Conservation (phyloP, 2,888 invertebrate genomes). For the Ellobium chinense region DNA sequence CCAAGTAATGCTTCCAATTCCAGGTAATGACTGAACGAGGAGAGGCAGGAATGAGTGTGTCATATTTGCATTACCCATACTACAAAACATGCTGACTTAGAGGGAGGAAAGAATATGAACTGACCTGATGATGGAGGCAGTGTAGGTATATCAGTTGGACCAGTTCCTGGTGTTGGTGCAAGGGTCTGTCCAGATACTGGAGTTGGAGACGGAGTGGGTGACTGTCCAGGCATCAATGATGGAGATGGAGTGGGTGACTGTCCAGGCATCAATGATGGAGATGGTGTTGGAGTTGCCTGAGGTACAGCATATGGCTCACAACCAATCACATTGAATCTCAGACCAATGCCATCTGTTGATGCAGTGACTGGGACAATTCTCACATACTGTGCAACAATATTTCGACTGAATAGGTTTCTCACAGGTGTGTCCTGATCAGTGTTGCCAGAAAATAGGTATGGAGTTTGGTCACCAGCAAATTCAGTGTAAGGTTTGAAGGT, state of each 20-base stretch:
- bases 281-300: conserved; percentile 3
- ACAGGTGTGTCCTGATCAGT: conserved; percentile 56
- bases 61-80: too few relatives aligned
- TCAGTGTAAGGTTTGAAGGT: conserved; percentile 62
- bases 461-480: conserved; percentile 53
- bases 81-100: too few relatives aligned
- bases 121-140: too few relatives aligned
- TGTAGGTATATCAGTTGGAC: too few relatives aligned
- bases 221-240: not conserved
- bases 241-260: not conserved
- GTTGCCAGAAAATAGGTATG: conserved; percentile 59
- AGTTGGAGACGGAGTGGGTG: too few relatives aligned
- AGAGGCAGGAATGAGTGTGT: too few relatives aligned
- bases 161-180: too few relatives aligned
- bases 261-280: too few relatives aligned
- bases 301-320: conserved; percentile 59
- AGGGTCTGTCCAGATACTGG: too few relatives aligned
- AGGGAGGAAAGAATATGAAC: too few relatives aligned
- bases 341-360: conserved; percentile 54
- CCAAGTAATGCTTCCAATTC: too few relatives aligned
- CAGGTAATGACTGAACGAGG: too few relatives aligned
- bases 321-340: conserved; percentile 66
- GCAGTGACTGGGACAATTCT: conserved; percentile 60
- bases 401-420: conserved; percentile 65
- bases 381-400: conserved; percentile 64